Percentiles rank a stretch among this genome's conserved stretches.
These are phyloP conservation scores for Threskiornis aethiopicus DNA, from an alignment of 2,797 vertebrate species.

Conservation along the genomic window DNA sequence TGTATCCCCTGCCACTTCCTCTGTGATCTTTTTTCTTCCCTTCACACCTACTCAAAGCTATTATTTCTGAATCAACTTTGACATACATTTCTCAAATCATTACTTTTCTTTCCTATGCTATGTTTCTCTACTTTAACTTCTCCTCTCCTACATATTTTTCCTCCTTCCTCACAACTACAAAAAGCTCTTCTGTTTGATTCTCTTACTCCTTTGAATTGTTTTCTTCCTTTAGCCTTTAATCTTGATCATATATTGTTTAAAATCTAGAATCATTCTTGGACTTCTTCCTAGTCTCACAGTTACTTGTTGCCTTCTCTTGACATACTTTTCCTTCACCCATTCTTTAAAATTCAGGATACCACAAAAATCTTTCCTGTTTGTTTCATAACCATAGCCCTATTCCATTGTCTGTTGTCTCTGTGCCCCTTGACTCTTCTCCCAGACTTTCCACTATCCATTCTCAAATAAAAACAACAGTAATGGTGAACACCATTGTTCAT, in stretches of 20 bases:
- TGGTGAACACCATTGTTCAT: background rate
- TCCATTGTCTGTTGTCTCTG: background rate
- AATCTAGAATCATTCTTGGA: background rate
- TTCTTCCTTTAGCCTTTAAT: background rate
- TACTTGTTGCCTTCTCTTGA: background rate
- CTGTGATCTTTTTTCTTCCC: slow-evolving; percentile 7
- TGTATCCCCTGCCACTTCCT: slow-evolving; percentile 19
- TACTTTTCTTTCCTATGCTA: background rate
- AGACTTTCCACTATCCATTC: background rate
- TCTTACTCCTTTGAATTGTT: background rate
- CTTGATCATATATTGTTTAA: background rate
- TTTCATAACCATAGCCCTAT: background rate
- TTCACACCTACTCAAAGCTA: slow-evolving; percentile 46
- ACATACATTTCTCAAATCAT: slow-evolving; percentile 21
- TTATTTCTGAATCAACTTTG: slow-evolving; percentile 46
- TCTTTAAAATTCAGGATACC: background rate
- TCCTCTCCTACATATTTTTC: background rate
- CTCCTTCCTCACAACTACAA: background rate
- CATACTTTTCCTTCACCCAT: background rate
- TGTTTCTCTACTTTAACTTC: background rate
- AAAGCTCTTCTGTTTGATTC: background rate
- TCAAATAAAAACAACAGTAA: background rate
- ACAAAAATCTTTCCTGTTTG: background rate
- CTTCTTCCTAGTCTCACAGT: background rate
- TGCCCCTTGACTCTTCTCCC: background rate